Percentiles rank a stretch among this genome's conserved stretches.
Conservation (phyloP, 1,140 invertebrate species). For the Zaprionus vittiger region DNA sequence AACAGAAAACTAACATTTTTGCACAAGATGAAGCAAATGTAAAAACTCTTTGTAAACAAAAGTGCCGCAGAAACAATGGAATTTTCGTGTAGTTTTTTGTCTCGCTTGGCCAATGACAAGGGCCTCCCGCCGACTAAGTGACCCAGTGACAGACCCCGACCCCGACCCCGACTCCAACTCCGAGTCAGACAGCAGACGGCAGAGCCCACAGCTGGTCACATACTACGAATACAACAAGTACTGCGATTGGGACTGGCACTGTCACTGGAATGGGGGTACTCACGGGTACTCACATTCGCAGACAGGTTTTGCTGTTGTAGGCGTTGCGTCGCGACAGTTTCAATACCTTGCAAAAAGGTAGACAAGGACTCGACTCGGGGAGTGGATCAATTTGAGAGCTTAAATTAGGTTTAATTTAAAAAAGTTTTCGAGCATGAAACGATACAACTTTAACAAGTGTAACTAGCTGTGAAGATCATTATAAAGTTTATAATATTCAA, state of each 20-base stretch:
- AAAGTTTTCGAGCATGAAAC: neutral
- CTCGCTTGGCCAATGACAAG: slow-evolving; percentile 44
- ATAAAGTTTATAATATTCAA: neutral
- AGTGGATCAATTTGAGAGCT: neutral
- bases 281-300: neutral
- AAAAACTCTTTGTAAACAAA: slow-evolving; percentile 43
- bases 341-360: slow-evolving; percentile 1
- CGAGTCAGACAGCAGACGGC: slow-evolving; percentile 1
- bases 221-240: neutral
- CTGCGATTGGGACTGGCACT: neutral
- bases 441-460: neutral
- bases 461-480: neutral
- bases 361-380: neutral
- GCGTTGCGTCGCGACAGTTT: slow-evolving; percentile 31
- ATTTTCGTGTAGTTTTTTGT: slow-evolving; percentile 58
- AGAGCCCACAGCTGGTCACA: slow-evolving; percentile 6
- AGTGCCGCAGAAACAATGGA: slow-evolving; percentile 54
- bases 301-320: slow-evolving; percentile 61
- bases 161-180: neutral
- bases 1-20: slow-evolving; percentile 16
- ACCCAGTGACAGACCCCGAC: slow-evolving; percentile 57
- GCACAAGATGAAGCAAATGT: slow-evolving; percentile 6
- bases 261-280: neutral
- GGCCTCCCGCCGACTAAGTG: slow-evolving; percentile 31
- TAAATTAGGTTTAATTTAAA: neutral